phyloP scores from a whole-genome alignment of 2,797 vertebrate genomes.

The Champsocephalus gunnari region DNA sequence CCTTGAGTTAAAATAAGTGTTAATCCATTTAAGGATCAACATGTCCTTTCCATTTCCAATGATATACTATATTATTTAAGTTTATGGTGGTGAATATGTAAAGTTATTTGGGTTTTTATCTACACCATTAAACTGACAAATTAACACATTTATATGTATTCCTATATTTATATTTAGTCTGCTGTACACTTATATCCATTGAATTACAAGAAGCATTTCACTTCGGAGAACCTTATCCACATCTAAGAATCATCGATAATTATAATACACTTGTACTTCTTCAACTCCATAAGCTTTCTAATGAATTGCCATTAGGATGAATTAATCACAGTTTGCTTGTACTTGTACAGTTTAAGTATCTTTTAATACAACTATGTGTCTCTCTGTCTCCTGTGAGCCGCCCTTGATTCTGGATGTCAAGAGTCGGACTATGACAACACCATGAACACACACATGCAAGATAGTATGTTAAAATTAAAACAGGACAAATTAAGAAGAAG shows the following conservation, averaged over 20 bases:
- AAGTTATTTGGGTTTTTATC: background rate
- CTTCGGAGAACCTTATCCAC: background rate
- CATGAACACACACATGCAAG: constrained; percentile 12
- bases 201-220: background rate
- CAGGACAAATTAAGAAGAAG: constrained; percentile 53
- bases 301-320: constrained; percentile 8
- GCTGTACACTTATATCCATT: background rate
- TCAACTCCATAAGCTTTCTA: constrained; percentile 1
- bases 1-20: background rate
- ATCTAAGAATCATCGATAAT: background rate
- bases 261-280: background rate
- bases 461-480: constrained; percentile 55
- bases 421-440: constrained; percentile 38
- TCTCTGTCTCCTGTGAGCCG: constrained; percentile 12
- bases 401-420: constrained; percentile 33
- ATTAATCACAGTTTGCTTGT: constrained; percentile 6
- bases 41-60: background rate
- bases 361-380: background rate
- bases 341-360: background rate
- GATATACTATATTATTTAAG: background rate
- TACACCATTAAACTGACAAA: background rate
- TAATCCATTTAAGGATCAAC: background rate
- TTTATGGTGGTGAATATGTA: background rate
- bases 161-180: constrained; percentile 2
- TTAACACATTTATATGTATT: no score